Evolutionary conservation across 2,888 invertebrate species (phyloP).

Genomic region (Eristalinus aeneus): DNA sequence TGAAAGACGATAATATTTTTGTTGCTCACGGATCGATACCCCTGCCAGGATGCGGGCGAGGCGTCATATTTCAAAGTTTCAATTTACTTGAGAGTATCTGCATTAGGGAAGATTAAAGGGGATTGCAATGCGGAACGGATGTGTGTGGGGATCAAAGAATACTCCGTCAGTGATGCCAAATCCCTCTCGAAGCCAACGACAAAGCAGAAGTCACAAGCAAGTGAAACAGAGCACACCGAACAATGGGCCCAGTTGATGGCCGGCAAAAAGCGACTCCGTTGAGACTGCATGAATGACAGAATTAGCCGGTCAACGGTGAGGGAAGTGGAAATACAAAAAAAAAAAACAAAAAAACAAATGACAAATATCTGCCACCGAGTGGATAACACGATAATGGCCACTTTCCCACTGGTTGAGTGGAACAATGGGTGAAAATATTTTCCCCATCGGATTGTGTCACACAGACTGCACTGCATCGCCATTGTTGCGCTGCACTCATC

Average conservation of each 20-base stretch:
- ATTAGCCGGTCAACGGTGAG: background rate
- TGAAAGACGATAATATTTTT: background rate
- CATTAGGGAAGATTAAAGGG: conserved; percentile 11
- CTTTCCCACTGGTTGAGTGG: conserved; percentile 40
- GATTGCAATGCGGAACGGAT: background rate
- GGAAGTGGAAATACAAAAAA: conserved; percentile 32
- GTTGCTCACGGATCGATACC: background rate
- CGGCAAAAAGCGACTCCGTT: background rate
- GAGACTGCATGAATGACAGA: background rate
- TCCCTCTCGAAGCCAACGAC: conserved; percentile 10
- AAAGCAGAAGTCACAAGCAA: conserved; percentile 6
- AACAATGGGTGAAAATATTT: conserved; percentile 51
- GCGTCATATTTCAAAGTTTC: conserved; percentile 1
- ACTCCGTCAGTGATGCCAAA: background rate
- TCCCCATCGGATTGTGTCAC: conserved; percentile 51
- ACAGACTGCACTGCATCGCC: conserved; percentile 42
- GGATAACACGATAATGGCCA: conserved; percentile 63
- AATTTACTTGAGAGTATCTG: conserved; percentile 15
- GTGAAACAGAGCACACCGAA: background rate
- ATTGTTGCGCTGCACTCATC: background rate
- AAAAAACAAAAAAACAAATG: conserved; percentile 46
- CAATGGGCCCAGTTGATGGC: background rate
- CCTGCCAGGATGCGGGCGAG: background rate
- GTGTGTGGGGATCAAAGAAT: background rate
- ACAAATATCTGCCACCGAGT: conserved; percentile 36